Evolutionary conservation across 2,797 vertebrate genomes (phyloP), one percentile per base, ranked within the genome.

Genomic region (Neosalanx taihuensis): DNA sequence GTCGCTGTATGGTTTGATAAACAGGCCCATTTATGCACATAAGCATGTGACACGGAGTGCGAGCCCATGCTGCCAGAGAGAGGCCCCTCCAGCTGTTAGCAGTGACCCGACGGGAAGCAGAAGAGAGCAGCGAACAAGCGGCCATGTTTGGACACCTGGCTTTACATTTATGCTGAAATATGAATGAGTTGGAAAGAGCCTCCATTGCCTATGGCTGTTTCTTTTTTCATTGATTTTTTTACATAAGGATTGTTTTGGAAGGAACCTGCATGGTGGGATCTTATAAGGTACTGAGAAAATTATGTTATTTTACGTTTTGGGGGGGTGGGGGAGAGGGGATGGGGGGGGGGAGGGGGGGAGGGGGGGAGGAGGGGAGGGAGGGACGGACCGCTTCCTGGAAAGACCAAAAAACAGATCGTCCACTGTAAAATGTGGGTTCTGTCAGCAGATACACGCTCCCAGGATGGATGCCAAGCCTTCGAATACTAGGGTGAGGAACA

Each of bases 1-100:
- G 29, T 68, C 64, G 61, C 66, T 51, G 72, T 75, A 72, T 74
- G 53, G 77, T 85, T 81, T 90, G 87, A 92, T 88, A 74, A 89
- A 91, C 70, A 72, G 67, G 57, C 73, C 82, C 75, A 78, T 83
- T 84, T 84, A 79, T 71, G 64, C 37, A 33, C 69, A 73, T 75
- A 59, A 56, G 64, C 20, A 13, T n/a, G 69, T 18, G 26, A 53
- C 41, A 37, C 10, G 18, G 69, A 72, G 60, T 23, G 53, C 30
- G 56, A 69, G 71, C 74, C 74, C 75, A 77, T 75, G 69, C 64
- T 76, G 74, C 64, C 18, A n/a, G 56, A 66, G n/a, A 23, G 80
- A 67, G 72, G 62, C 64, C 64, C 33, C 49, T 66, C 46, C 35
- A 75, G 71, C 66, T 70, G 56, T 66, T 60, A 74, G 17, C 30